Conservation (phyloP, 2,113 vertebrate genomes). For the Orientallactaga bullata region DNA sequence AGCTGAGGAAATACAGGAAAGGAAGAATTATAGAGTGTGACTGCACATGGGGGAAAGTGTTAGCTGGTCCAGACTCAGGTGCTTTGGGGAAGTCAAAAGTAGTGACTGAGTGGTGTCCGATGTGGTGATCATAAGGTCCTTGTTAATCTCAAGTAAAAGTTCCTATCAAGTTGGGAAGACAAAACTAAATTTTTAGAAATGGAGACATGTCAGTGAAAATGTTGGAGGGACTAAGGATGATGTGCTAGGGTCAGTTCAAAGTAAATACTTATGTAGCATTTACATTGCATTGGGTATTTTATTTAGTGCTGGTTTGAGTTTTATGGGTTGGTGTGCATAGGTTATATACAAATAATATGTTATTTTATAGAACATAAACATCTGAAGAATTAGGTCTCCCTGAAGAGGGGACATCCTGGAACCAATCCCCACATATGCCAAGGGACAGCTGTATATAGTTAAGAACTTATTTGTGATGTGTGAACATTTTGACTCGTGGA, state of each 20-base stretch:
- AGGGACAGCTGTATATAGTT: neutral
- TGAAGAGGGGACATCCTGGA: neutral
- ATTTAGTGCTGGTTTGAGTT: neutral
- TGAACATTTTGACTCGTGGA: neutral
- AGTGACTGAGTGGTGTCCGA: neutral
- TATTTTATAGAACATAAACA: neutral
- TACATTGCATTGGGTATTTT: neutral
- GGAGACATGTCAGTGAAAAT: neutral
- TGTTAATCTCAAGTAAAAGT: neutral
- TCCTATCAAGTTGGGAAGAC: neutral
- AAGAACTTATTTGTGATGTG: neutral
- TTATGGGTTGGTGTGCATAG: neutral
- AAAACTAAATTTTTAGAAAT: conserved; percentile 20
- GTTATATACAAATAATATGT: neutral
- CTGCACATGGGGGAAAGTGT: neutral
- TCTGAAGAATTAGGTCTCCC: neutral
- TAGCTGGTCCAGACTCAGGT: neutral
- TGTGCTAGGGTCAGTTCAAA: neutral
- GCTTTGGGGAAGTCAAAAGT: neutral
- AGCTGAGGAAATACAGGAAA: neutral
- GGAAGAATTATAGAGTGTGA: neutral
- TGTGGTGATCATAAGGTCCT: neutral
- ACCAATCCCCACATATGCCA: neutral
- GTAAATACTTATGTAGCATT: neutral
- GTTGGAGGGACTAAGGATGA: neutral